Conservation (phyloP, 2,888 invertebrate genomes). For the Drosophila pseudotakahashii region DNA sequence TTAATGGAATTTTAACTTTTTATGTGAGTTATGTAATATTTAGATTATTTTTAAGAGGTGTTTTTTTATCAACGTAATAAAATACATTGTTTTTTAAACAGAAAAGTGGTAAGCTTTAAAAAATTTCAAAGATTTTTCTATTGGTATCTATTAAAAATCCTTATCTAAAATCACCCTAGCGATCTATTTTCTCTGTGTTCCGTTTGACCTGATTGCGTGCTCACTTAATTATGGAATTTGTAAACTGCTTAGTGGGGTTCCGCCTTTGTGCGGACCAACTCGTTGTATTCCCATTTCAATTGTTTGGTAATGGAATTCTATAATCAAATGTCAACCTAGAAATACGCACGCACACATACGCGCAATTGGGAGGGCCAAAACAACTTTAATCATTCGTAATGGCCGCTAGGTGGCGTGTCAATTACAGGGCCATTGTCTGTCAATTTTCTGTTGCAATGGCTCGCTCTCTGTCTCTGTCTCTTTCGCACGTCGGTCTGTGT, state of each 20-base stretch:
- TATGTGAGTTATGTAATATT: too few species aligned
- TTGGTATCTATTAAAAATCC: neutral
- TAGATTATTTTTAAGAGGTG: too few species aligned
- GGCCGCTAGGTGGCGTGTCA: conserved; percentile 50
- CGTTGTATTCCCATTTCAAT: conserved; percentile 39
- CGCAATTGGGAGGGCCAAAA: conserved; percentile 10
- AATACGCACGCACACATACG: conserved; percentile 5
- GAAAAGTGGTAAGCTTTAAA: too few species aligned
- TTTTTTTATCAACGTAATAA: too few species aligned
- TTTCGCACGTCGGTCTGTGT: neutral
- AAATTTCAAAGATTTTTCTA: too few species aligned
- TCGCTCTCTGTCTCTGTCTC: neutral
- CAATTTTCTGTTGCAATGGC: conserved; percentile 36
- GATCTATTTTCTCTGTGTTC: conserved; percentile 9
- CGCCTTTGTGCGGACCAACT: neutral
- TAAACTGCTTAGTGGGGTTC: conserved; percentile 18
- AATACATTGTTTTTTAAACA: too few species aligned
- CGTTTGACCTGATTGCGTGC: conserved; percentile 27
- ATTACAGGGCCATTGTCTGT: conserved; percentile 51
- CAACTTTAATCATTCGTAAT: conserved; percentile 49
- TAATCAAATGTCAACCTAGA: conserved; percentile 38
- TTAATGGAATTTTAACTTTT: too few species aligned
- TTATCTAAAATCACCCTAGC: neutral
- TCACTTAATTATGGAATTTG: conserved; percentile 27
- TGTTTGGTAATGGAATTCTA: conserved; percentile 44